phyloP scores from a whole-genome alignment of 2,113 vertebrate species.

The Lichenostomus cassidix region DNA sequence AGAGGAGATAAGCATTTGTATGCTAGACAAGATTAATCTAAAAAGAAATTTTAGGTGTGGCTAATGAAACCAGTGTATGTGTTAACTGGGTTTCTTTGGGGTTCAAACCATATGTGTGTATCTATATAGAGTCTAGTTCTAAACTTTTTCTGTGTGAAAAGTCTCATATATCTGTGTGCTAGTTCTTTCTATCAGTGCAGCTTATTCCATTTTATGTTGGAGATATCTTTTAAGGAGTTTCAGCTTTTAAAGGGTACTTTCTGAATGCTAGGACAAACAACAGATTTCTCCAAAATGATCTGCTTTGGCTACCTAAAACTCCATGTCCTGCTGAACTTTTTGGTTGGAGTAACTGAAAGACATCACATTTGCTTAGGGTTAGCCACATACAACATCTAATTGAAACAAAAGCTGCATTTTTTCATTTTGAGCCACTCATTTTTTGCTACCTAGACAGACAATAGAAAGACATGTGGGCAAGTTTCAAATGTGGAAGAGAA shows the following conservation, averaged over 20 bases:
- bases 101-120: conserved; percentile 16
- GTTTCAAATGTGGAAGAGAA: neutral
- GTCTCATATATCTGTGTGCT: neutral
- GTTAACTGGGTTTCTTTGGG: conserved; percentile 35
- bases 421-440: neutral
- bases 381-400: accelerated
- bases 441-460: neutral
- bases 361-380: neutral
- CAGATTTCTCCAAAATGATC: neutral
- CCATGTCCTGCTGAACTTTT: neutral
- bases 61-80: conserved; percentile 54
- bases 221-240: neutral
- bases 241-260: neutral
- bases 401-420: neutral
- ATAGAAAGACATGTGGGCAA: neutral
- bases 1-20: conserved; percentile 61
- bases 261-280: neutral
- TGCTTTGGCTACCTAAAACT: neutral
- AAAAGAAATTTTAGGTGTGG: conserved; percentile 54
- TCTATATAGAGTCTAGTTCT: neutral
- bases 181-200: neutral
- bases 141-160: neutral
- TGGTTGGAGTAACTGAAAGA: neutral
- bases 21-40: conserved; percentile 59
- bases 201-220: neutral